Evolutionary conservation across 2,888 invertebrate genomes (phyloP), one percentile per base, ranked within the genome.

Genomic region (Drosophila lutescens): DNA sequence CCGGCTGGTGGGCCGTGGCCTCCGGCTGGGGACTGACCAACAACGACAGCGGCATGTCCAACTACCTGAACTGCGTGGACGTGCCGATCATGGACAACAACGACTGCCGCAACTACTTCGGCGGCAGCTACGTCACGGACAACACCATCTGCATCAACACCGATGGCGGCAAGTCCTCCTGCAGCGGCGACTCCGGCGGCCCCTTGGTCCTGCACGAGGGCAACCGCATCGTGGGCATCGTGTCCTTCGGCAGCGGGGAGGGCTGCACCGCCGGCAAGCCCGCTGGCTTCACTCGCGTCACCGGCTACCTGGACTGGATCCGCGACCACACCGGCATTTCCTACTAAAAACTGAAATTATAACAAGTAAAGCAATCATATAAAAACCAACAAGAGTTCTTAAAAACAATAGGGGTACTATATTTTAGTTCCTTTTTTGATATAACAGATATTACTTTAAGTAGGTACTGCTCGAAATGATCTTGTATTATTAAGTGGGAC

Each of bases 11-110:
- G 6, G 91, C 89, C 6, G 75, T 87, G 12, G 91, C 91, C 46
- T 91, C 91, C 55, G 93, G 93, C n/a, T 93, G 93, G 93, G 93
- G 93, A 36, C 53, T 4, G 12, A 66, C 65, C 32, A 10, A 53
- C 53, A 53, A 88, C 40, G 9, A 54, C 56, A 59, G 63, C 38
- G 40, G 60, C 59, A 34, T 79, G 30, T 62, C 77, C 43, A 54
- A 81, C 8, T 89, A 90, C 17, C 80, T 93, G 12, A 86, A 92
- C 62, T 86, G 82, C 53, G 57, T 54, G 2, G 70, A 63, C 49
- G 81, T 68, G 26, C 60, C 89, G 2, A 81, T 92, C 30, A 86
- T 91, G 12, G 68, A 80, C 15, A 90, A 91, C 66, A 15, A 50
- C 8, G 65, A 68, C 17, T 93, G 93, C 78, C 58, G 59, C 1